Conservation (phyloP, 37 sponge, comb jelly and placozoan genomes). For the Petrosia ficiformis region DNA sequence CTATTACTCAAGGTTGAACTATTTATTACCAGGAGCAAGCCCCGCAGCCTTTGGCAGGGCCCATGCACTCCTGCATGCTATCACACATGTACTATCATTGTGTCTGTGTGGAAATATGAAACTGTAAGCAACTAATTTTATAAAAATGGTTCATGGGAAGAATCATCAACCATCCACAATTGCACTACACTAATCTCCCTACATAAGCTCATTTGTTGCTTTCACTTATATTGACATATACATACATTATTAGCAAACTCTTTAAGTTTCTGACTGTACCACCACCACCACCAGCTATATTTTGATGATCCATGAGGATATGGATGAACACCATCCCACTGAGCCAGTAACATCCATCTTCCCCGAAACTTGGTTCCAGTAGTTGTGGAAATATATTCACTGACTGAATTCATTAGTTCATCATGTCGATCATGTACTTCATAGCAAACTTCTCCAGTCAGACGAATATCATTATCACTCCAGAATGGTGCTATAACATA, state of each 20-base stretch:
- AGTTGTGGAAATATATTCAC: constrained; percentile 10
- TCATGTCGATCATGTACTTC: neutral
- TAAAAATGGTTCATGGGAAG: no score
- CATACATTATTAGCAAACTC: neutral
- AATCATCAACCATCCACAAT: no score
- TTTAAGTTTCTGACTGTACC: neutral
- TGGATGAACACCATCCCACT: constrained; percentile 55
- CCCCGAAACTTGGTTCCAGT: constrained; percentile 20
- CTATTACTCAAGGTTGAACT: no score
- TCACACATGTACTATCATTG: no score
- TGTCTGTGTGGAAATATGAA: neutral
- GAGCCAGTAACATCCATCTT: constrained; percentile 44
- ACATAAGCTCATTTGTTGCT: no score
- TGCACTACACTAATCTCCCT: no score
- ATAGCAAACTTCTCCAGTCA: constrained; percentile 25
- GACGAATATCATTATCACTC: constrained; percentile 54
- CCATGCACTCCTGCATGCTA: no score
- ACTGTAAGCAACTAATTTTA: no score
- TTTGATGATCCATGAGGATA: constrained; percentile 56
- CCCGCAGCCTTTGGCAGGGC: no score
- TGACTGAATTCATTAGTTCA: constrained; percentile 21
- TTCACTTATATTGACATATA: neutral
- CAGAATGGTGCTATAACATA: constrained; percentile 72
- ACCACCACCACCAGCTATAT: neutral
- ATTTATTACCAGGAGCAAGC: no score